A percentile compares a stretch with the other conserved stretches of the same genome.
These are phyloP conservation scores for Neomorphus geoffroyi DNA, from an alignment of 2,797 vertebrate genomes.

Conservation along the genomic window DNA sequence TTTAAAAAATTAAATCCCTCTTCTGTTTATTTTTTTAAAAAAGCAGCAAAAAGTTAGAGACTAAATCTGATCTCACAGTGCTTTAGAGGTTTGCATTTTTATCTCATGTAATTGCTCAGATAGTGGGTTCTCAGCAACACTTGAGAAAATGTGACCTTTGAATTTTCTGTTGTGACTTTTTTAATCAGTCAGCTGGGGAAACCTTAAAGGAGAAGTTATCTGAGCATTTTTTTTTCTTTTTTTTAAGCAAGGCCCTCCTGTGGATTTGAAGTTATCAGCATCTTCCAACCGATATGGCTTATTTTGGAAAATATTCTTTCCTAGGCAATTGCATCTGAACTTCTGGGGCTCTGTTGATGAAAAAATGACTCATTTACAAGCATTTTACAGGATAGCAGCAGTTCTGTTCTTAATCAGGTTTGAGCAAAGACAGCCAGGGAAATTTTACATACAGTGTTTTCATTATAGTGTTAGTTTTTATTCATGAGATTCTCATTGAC, in stretches of 20 bases:
- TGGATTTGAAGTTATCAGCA: background rate
- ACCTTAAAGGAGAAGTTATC: constrained; percentile 5
- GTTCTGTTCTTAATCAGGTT: constrained; percentile 37
- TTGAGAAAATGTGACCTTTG: constrained; percentile 54
- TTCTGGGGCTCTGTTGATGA: constrained; percentile 38
- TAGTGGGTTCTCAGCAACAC: background rate
- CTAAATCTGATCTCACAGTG: background rate
- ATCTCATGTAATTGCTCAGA: constrained; percentile 4
- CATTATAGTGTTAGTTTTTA: constrained; percentile 35
- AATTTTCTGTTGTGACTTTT: constrained; percentile 43
- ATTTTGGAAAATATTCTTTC: constrained; percentile 42
- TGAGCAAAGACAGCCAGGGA: constrained; percentile 24
- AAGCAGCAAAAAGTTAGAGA: background rate
- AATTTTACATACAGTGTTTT: constrained; percentile 60
- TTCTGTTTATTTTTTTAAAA: background rate
- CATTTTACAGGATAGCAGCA: constrained; percentile 32
- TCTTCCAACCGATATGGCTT: background rate
- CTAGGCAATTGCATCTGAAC: constrained; percentile 45
- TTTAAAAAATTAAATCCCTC: background rate
- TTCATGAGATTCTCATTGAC: constrained; percentile 62
- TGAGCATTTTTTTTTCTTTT: background rate
- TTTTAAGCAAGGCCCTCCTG: constrained; percentile 26
- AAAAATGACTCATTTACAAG: constrained; percentile 47
- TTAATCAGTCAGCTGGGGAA: constrained; percentile 16
- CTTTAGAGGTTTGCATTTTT: constrained; percentile 25